Base-by-base conservation (phyloP, 2,888 invertebrate species). In the Hirtodrosophila duncani region DNA sequence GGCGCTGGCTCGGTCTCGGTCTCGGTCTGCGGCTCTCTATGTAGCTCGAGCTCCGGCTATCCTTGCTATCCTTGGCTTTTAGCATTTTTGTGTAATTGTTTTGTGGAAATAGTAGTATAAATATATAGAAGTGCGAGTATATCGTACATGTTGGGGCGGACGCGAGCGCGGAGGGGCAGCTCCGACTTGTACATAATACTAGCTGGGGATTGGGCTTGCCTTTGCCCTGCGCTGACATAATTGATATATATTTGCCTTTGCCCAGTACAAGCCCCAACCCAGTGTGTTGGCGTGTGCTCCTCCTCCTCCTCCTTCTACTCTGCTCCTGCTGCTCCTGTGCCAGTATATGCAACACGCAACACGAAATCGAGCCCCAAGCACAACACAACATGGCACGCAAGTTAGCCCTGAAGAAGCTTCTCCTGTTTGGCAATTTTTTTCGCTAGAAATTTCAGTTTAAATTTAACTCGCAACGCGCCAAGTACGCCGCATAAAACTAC, bases 381-480 rank as follows among this genome's bases (percentile, higher is more conserved):
- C n/a, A n/a, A n/a, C n/a, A n/a, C n/a, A n/a, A n/a, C n/a, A n/a
- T n/a, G n/a, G n/a, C n/a, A n/a, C n/a, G n/a, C n/a, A n/a, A n/a
- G n/a, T n/a, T n/a, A n/a, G n/a, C n/a, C n/a, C n/a, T n/a, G n/a
- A n/a, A n/a, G n/a, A n/a, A n/a, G n/a, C n/a, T n/a, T n/a, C n/a
- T n/a, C n/a, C n/a, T n/a, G n/a, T n/a, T n/a, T n/a, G n/a, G 63
- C 58, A 42, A 46, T 60, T 44, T 39, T 43, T 61, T 56, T 53
- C 58, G 44, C 68, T 65, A 63, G 56, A 60, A 46, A 37, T 67
- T 82, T 82, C 70, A 82, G 82, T 82, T 82, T 81, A 81, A 82
- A 71, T 70, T 77, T 67, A 83, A 78, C 83, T 72, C 67, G 81
- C 82, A 71, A 72, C 67, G 79, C 56, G 70, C 67, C 44, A 74